phyloP scores from a whole-genome alignment of 2,888 invertebrate genomes.

The Oligia strigilis region DNA sequence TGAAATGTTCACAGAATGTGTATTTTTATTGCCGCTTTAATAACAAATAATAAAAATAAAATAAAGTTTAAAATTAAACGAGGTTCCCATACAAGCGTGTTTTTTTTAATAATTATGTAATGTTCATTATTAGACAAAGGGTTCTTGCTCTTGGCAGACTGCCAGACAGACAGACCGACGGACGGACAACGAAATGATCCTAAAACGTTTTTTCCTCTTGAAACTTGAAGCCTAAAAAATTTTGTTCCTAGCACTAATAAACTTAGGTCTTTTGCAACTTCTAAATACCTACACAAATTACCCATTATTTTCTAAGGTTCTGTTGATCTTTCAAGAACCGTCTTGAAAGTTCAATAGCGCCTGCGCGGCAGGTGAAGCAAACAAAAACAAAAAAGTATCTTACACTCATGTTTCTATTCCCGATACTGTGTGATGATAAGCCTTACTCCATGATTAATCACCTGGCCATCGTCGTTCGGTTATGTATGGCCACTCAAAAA shows the following conservation, averaged over 20 bases:
- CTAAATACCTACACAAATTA: neutral
- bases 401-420: constrained; percentile 68
- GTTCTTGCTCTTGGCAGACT: neutral
- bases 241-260: neutral
- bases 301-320: neutral
- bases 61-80: too few species aligned
- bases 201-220: neutral
- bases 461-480: constrained; percentile 65
- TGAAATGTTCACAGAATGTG: neutral
- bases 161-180: neutral
- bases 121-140: neutral
- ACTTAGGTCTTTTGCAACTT: neutral
- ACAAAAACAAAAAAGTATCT: constrained; percentile 51
- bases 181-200: neutral
- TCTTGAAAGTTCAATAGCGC: constrained; percentile 35
- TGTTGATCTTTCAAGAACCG: constrained; percentile 11
- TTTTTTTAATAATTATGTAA: neutral
- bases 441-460: constrained; percentile 74
- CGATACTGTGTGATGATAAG: constrained; percentile 75
- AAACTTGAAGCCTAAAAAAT: neutral
- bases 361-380: constrained; percentile 60
- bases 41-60: too few species aligned
- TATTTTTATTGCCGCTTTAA: neutral
- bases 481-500: constrained; percentile 67
- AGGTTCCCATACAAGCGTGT: too few species aligned